Evolutionary conservation across 30 jellyfish, hydroid and myxozoan genomes (phyloP).

Genomic region (Aurelia sp.): DNA sequence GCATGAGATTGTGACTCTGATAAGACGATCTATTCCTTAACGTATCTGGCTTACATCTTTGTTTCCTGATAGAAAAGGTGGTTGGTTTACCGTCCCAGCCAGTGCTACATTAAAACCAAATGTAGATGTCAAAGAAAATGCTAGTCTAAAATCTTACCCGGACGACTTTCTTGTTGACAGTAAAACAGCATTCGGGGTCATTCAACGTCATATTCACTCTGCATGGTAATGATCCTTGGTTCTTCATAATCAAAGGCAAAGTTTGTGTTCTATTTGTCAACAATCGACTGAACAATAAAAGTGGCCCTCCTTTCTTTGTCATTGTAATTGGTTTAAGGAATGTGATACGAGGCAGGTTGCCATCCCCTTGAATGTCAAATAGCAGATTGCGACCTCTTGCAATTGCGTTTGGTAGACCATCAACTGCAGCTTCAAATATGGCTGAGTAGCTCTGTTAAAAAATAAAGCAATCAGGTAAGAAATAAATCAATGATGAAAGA

Average conservation of each 20-base stretch:
- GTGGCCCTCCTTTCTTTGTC: conserved; percentile 73
- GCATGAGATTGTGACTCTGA: too few species aligned
- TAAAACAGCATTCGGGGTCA: conserved; percentile 83
- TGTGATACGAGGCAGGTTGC: conserved; percentile 84
- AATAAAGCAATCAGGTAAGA: not conserved
- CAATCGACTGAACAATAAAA: conserved; percentile 79
- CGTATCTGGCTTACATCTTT: too few species aligned
- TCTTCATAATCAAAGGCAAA: conserved; percentile 79
- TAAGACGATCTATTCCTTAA: too few species aligned
- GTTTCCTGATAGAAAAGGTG: too few species aligned
- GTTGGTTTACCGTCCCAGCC: too few species aligned
- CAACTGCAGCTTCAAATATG: conserved; percentile 94
- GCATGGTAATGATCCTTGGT: conserved; percentile 88
- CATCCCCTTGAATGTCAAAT: conserved; percentile 92
- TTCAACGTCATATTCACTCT: conserved; percentile 66
- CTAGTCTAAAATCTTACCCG: conserved; percentile 4
- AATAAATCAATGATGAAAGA: too few species aligned
- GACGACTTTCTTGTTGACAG: conserved; percentile 20
- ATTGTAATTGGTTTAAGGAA: conserved; percentile 72
- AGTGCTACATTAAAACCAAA: not conserved
- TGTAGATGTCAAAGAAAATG: not conserved
- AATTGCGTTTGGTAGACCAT: conserved; percentile 79
- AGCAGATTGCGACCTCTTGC: conserved; percentile 77
- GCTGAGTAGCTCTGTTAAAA: conserved; percentile 85
- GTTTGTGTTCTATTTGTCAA: conserved; percentile 79